Base-by-base conservation (phyloP, 2,888 invertebrate genomes). In the Drosophila kanekoi region DNA sequence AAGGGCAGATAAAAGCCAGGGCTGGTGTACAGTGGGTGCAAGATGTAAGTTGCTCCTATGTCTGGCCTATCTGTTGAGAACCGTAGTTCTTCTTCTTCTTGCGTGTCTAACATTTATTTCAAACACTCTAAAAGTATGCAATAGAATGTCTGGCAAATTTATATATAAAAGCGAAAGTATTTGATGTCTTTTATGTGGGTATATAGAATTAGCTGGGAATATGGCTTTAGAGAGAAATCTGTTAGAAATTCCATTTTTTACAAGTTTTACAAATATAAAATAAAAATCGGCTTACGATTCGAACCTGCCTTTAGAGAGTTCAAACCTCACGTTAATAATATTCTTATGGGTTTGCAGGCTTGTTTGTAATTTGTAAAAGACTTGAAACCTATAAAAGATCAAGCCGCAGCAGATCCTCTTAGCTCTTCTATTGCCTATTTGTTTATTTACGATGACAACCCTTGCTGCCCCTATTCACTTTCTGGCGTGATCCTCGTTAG, bases 391-490 rank as follows among this genome's bases (percentile, higher is more conserved):
- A 28, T 28, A 28, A 28, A 32, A 13, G 9, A 13, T 35, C 6
- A 62, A n/a, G 44, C 23, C 11, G 11, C 3, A 41, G 41, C 10
- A 41, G 70, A 72, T 69, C 48, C 57, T 58, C 59, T 41, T 45
- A 53, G 48, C 45, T 51, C 18, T 33, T 6, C 33, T 11, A n/a
- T 14, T 41, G 23, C 53, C 56, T 53, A 20, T 58, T 77, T 63
- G 41, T 49, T 58, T 52, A 44, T 51, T 61, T 52, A 37, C 40
- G 2, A 51, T 11, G 41, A 41, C 70, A 79, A 47, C 70, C 75
- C 79, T 35, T 38, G 16, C 41, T 28, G n/a, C 37, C 11, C 14
- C 35, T 32, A 6, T 32, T 20, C 41, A 20, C n/a, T 10, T 62
- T 16, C 14, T 16, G 33, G 11, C 13, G 2, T 11, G 18, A 28